Base-by-base conservation (phyloP, 2,113 vertebrate species). In the Atherinomorus stipes region DNA sequence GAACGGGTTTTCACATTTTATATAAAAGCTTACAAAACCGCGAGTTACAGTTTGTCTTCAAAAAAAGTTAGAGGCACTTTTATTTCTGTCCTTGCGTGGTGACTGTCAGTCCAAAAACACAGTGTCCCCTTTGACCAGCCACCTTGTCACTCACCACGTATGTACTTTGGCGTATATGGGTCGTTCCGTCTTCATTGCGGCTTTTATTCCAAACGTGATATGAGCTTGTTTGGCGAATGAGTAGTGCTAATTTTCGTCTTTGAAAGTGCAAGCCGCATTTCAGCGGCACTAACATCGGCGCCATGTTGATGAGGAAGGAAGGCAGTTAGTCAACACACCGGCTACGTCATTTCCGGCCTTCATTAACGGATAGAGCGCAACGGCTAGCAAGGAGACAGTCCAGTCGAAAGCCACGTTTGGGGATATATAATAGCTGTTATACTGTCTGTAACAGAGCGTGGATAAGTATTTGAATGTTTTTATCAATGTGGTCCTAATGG, bases 191-290 rank as follows among this genome's bases (percentile, higher is more conserved):
- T 15, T 47, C 78, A 19, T 7, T 54, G 2, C 64, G 71, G 23
- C 71, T 73, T 66, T 44, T 77, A 53, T 31, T 85, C 89, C 93
- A 89, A 4, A 79, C 18, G 19, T 91, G 90, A 81, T 81, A 84
- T 0, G 91, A 90, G 79, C 90, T 86, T 7, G 83, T 88, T 28
- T 90, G 89, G 34, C 87, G 88, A 9, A 94, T 74, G 6, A 94
- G 78, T 53, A 87, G 25, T 0, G 85, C 85, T 19, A 94, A 26
- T 77, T 90, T 92, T 53, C 90, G 80, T 64, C 63, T 93, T 64
- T 94, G 93, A 21, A 92, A 28, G 84, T 90, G 64, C 56, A 89
- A 68, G 50, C 90, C 85, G 73, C 92, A 92, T 75, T 93, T 87
- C 5, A 92, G 68, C 49, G 83, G 70, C 12, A 50, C 58, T 80